phyloP scores from a whole-genome alignment of 2,113 vertebrate genomes.

The Oreotrochilus melanogaster region DNA sequence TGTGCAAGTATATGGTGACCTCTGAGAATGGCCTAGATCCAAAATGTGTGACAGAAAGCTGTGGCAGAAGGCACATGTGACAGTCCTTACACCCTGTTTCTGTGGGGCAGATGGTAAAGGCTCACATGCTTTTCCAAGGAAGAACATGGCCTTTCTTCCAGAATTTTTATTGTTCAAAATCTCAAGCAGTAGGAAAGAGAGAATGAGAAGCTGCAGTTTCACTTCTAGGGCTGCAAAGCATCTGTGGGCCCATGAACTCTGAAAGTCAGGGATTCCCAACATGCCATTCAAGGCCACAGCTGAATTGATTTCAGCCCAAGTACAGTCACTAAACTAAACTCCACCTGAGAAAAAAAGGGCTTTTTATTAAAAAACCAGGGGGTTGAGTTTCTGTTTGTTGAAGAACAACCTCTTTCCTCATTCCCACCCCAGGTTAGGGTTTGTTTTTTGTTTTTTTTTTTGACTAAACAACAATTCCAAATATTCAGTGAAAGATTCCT shows the following conservation, averaged over 20 bases:
- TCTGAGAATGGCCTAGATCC: background rate
- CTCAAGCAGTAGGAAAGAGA: background rate
- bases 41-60: background rate
- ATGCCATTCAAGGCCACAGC: background rate
- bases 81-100: background rate
- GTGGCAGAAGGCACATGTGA: background rate
- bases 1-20: background rate
- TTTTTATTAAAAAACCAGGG: background rate
- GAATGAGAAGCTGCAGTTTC: conserved; percentile 8
- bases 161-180: background rate
- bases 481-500: background rate
- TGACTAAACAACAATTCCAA: background rate
- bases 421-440: background rate
- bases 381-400: background rate
- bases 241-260: background rate
- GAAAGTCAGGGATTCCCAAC: conserved; percentile 12
- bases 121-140: background rate
- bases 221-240: background rate
- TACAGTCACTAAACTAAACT: background rate
- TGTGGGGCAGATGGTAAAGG: background rate
- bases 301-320: background rate
- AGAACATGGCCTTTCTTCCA: background rate
- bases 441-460: background rate
- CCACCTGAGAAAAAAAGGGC: background rate
- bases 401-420: background rate